Evolutionary conservation across 2,113 vertebrate genomes (phyloP), one percentile per base, ranked within the genome.

Genomic region (Tychaedon coryphoeus): DNA sequence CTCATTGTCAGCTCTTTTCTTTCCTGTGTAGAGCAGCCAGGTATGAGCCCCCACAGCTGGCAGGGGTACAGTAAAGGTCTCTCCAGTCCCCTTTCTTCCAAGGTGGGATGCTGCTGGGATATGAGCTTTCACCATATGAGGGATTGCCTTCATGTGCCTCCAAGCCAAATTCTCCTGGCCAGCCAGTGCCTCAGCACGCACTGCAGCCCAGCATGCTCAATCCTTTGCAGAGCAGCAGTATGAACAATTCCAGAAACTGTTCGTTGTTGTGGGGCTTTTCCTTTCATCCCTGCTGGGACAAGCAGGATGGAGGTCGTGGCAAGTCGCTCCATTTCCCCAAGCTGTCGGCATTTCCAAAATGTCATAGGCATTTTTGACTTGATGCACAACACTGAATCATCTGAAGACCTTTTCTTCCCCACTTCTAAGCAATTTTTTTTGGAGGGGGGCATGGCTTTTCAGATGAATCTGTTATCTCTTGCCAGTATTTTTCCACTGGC

Each of bases 271-370:
- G 6, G 57, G 53, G 36, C 47, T 64, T 92, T 88, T 92, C 14
- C 75, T 70, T 93, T 51, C 0, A 28, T 70, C 51, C 17, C 78
- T 74, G 60, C 71, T 86, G 92, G 82, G 76, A 92, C n/a, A 64
- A 71, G 50, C 14, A 48, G 15, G 20, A 61, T 7, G 19, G 28
- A 81, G 69, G 86, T 74, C 47, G 2, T 12, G 25, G 57, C 48
- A 87, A 87, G 61, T 92, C 47, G n/a, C 23, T 90, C 71, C 22
- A 56, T 92, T 86, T 93, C 94, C 92, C 82, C 42, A 66, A 83
- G 88, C 71, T 80, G 60, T 54, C 7, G 1, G 47, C 86, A 94
- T 96, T 96, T 97, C 74, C 60, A 94, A 96, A 96, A 96, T 94
- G 88, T 92, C 92, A 91, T 17, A 83, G 56, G 31, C 60, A 42